Evolutionary conservation across 1,140 invertebrate genomes (phyloP).

Genomic region (Sycophaga agraensis): DNA sequence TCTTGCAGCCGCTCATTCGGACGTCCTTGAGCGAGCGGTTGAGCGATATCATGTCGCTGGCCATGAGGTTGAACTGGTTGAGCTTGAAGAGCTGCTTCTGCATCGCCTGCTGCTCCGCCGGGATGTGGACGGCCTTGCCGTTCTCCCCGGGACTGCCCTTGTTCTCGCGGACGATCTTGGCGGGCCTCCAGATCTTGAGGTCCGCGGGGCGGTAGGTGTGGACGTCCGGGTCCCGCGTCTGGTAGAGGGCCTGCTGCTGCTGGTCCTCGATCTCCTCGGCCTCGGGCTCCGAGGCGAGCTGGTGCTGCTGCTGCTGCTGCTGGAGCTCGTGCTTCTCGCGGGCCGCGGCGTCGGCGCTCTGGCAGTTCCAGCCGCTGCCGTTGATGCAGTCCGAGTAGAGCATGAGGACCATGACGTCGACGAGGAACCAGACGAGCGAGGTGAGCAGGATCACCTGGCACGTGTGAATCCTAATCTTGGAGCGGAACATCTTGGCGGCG

Average conservation of each 20-base stretch:
- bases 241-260: background rate
- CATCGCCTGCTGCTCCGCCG: conserved; percentile 77
- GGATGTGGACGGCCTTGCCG: conserved; percentile 84
- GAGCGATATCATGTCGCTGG: conserved; percentile 95
- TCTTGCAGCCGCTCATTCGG: conserved; percentile 81
- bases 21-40: conserved; percentile 96
- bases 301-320: background rate
- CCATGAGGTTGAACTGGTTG: conserved; percentile 98
- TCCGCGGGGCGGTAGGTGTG: conserved; percentile 54
- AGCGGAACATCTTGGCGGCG: conserved; percentile 71
- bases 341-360: conserved; percentile 23
- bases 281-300: background rate
- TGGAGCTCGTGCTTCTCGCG: conserved; percentile 16
- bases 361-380: conserved; percentile 67
- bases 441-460: conserved; percentile 93
- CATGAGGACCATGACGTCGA: conserved; percentile 88
- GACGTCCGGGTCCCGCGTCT: conserved; percentile 10
- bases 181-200: conserved; percentile 73
- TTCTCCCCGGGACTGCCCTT: conserved; percentile 80
- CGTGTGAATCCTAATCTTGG: conserved; percentile 86
- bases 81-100: conserved; percentile 96
- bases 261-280: background rate
- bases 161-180: conserved; percentile 68
- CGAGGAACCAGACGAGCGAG: conserved; percentile 92
- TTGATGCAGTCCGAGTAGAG: conserved; percentile 90